A percentile compares a stretch with the other conserved stretches of the same genome.
These are phyloP conservation scores for Porites evermanni DNA, from an alignment of 92 coral and sea anemone species.

Conservation along the genomic window DNA sequence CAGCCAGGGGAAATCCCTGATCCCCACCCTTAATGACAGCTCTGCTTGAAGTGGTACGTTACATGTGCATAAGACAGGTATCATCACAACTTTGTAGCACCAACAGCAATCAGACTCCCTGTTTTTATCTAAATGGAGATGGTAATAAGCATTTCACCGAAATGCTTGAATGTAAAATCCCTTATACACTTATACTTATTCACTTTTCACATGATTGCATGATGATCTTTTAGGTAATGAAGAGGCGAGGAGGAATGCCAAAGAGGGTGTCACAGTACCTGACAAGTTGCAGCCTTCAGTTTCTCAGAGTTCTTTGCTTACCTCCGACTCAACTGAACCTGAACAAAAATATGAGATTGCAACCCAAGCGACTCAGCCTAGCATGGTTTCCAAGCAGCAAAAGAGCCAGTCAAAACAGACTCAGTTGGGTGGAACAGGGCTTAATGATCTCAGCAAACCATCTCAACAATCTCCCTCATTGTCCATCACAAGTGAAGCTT, in stretches of 20 bases:
- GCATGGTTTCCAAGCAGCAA: not conserved
- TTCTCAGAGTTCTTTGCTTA: not conserved
- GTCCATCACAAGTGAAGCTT: not conserved
- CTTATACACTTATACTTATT: too few species aligned
- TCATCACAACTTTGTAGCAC: too few species aligned
- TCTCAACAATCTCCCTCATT: not conserved
- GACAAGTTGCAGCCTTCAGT: constrained; percentile 1
- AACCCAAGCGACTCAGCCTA: not conserved
- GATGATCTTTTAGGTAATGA: not conserved
- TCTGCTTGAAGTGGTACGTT: too few species aligned
- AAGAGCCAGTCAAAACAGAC: not conserved
- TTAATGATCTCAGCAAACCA: not conserved
- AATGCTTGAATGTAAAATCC: too few species aligned
- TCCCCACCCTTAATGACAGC: too few species aligned
- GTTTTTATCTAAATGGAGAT: too few species aligned
- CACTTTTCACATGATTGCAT: too few species aligned
- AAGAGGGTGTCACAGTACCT: not conserved
- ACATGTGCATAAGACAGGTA: too few species aligned
- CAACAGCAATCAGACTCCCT: too few species aligned
- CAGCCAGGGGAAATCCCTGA: too few species aligned
- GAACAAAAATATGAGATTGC: not conserved
- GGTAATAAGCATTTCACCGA: too few species aligned
- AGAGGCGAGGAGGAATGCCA: not conserved
- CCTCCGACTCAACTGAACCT: not conserved
- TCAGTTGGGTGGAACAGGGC: not conserved